Evolutionary conservation across 2,113 vertebrate species (phyloP).

Genomic region (Ictalurus punctatus): DNA sequence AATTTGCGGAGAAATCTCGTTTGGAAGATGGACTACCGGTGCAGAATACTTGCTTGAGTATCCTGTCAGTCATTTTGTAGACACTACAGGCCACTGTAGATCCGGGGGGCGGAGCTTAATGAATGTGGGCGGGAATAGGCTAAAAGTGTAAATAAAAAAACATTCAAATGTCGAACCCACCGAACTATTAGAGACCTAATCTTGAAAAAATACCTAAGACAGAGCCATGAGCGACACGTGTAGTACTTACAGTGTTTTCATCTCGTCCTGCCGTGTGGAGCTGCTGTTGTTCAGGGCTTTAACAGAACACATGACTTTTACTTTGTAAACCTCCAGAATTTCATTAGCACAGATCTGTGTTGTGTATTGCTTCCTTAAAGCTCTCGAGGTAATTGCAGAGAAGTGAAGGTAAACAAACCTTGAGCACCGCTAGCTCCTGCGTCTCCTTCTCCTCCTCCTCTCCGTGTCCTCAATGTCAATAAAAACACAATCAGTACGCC

Average conservation of each 20-base stretch:
- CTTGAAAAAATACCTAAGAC: background rate
- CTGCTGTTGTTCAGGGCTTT: background rate
- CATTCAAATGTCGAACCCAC: background rate
- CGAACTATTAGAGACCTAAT: background rate
- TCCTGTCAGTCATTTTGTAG: background rate
- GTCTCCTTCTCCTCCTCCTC: background rate
- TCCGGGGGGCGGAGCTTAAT: background rate
- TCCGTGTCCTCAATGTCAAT: constrained; percentile 67
- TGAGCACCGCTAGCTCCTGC: constrained; percentile 13
- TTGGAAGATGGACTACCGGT: background rate
- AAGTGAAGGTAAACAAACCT: constrained; percentile 34
- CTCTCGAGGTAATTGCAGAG: background rate
- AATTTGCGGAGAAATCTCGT: background rate
- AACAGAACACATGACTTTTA: background rate
- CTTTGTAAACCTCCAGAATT: background rate
- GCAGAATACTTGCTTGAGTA: background rate
- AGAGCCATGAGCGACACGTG: background rate
- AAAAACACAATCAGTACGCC: constrained; percentile 67
- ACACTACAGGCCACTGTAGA: background rate
- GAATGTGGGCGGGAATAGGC: background rate
- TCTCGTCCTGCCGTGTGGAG: too few species aligned
- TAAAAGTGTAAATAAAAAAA: background rate
- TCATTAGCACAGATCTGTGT: background rate
- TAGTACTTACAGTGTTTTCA: background rate
- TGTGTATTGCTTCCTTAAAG: constrained; percentile 12